Percentiles rank a stretch among this genome's conserved stretches.
Evolutionary conservation across 2,888 invertebrate species (phyloP).

Genomic region (Drosophila meridiana): DNA sequence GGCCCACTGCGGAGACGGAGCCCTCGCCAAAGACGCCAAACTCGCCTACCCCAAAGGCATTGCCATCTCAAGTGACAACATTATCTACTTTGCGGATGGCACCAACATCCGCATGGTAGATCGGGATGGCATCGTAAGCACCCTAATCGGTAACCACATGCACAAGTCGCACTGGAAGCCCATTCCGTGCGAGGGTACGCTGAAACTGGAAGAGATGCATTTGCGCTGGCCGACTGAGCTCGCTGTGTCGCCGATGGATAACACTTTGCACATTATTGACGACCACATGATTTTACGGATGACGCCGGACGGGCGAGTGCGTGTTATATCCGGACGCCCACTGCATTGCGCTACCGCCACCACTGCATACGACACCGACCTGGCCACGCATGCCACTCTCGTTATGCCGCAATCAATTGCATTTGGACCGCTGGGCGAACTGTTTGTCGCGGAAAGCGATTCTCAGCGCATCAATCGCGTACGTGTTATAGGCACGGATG

Average conservation of each 20-base stretch:
- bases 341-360: slow-evolving; percentile 95
- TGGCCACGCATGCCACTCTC: slow-evolving; percentile 95
- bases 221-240: slow-evolving; percentile 98
- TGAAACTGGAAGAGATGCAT: slow-evolving; percentile 96
- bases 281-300: slow-evolving; percentile 97
- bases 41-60: slow-evolving; percentile 98
- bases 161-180: slow-evolving; percentile 97
- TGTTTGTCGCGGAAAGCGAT: slow-evolving; percentile 98
- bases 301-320: slow-evolving; percentile 95
- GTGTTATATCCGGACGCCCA: slow-evolving; percentile 96
- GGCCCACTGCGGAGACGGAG: slow-evolving; percentile 98
- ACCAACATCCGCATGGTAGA: slow-evolving; percentile 97
- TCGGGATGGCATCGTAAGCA: slow-evolving; percentile 95
- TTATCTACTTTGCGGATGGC: slow-evolving; percentile 97
- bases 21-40: slow-evolving; percentile 95
- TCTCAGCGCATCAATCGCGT: slow-evolving; percentile 97
- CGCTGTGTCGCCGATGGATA: slow-evolving; percentile 96
- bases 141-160: slow-evolving; percentile 96
- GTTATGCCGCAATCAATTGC: slow-evolving; percentile 98
- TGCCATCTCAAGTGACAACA: slow-evolving; percentile 95
- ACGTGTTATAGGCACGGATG: slow-evolving; percentile 95
- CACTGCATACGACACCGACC: slow-evolving; percentile 92
- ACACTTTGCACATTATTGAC: slow-evolving; percentile 97
- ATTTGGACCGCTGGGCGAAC: slow-evolving; percentile 95
- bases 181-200: slow-evolving; percentile 95